phyloP scores from a whole-genome alignment of 1,140 invertebrate genomes.

The Propsilocerus akamusi region DNA sequence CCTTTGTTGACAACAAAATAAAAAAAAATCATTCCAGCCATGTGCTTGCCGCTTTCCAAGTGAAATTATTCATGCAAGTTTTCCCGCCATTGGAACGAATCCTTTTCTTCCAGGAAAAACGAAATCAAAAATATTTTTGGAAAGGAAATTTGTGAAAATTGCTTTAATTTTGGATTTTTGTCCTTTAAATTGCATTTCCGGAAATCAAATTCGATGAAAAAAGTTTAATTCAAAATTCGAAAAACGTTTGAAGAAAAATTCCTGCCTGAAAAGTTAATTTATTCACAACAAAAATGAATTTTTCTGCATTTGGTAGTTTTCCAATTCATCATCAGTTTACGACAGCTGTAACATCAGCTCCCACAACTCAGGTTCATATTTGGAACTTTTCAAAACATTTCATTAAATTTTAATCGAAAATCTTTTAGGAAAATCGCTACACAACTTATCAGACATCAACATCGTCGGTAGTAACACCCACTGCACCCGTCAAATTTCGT shows the following conservation, averaged over 20 bases:
- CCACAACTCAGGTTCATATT: not conserved
- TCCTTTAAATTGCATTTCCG: not conserved
- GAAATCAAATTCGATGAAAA: not conserved
- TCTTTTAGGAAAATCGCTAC: not conserved
- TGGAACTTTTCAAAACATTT: slow-evolving; percentile 7
- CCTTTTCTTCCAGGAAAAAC: not conserved
- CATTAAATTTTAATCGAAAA: too few species aligned
- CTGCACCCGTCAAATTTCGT: slow-evolving; percentile 11
- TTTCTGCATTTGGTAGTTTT: slow-evolving; percentile 20
- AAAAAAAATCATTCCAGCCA: not conserved
- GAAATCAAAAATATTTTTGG: not conserved
- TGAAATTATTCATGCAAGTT: too few species aligned
- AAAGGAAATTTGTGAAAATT: not conserved
- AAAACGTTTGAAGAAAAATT: not conserved
- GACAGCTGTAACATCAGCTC: slow-evolving; percentile 26
- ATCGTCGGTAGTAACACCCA: slow-evolving; percentile 14
- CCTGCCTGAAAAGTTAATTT: slow-evolving; percentile 12
- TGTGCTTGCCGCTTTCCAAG: too few species aligned
- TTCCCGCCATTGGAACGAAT: not conserved
- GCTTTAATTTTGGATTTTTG: not conserved
- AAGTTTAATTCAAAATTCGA: not conserved
- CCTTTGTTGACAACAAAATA: not conserved
- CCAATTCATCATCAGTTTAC: slow-evolving; percentile 44
- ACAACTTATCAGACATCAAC: slow-evolving; percentile 15
- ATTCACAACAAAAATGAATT: not conserved